Percentiles rank a stretch among this genome's conserved stretches.
These are phyloP conservation scores for Cancer borealis DNA, from an alignment of 2,888 invertebrate species.

Conservation along the genomic window DNA sequence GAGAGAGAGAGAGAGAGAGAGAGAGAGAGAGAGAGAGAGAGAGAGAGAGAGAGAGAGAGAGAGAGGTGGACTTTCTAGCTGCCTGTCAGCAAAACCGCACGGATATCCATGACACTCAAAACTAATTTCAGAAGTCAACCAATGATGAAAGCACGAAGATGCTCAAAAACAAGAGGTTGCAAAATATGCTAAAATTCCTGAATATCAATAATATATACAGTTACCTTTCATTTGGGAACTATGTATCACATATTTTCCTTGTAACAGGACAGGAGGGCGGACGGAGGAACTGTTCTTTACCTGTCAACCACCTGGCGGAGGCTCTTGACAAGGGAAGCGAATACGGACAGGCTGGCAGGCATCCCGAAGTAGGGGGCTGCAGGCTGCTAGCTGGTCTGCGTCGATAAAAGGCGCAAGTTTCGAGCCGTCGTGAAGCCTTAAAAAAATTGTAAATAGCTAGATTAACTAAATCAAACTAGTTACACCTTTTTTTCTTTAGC, in stretches of 20 bases:
- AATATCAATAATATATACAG: background rate
- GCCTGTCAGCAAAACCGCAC: background rate
- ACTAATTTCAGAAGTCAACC: background rate
- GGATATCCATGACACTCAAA: background rate
- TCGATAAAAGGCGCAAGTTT: background rate
- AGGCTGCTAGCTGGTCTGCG: background rate
- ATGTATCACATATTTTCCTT: background rate
- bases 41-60: conserved; percentile 17
- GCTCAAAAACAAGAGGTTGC: background rate
- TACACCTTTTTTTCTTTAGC: background rate
- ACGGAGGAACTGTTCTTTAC: background rate
- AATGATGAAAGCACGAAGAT: background rate
- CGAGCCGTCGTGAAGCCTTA: background rate
- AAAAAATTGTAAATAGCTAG: background rate
- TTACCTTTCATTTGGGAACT: background rate
- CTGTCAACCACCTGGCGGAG: conserved; percentile 44
- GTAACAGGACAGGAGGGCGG: background rate
- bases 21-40: background rate
- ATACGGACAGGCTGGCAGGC: conserved; percentile 44
- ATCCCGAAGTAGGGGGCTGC: background rate
- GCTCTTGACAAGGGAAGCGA: conserved; percentile 51
- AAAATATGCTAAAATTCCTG: background rate
- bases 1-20: conserved; percentile 26
- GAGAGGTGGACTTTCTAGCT: background rate
- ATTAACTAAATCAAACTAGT: background rate